Evolutionary conservation across 1,140 invertebrate genomes (phyloP).

Genomic region (Lepidotrigona ventralis): DNA sequence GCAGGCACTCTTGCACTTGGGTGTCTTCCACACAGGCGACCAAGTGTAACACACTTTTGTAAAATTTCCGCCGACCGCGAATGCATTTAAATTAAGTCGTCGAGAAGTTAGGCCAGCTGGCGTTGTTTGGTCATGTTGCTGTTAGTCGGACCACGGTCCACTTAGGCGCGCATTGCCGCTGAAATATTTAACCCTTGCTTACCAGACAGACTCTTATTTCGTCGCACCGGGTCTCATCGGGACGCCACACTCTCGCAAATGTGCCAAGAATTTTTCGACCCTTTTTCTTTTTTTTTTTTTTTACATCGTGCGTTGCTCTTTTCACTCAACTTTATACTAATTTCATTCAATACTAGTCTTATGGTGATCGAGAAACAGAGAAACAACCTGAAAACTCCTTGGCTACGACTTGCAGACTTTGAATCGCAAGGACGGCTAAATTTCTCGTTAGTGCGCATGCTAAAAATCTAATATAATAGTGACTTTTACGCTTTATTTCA

Average conservation of each 20-base stretch:
- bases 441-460: too few species aligned
- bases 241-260: background rate
- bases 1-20: background rate
- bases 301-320: background rate
- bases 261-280: background rate
- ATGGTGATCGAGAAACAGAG: too few species aligned
- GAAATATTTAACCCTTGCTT: slow-evolving; percentile 32
- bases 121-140: slow-evolving; percentile 2
- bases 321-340: background rate
- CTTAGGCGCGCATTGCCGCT: background rate
- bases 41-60: background rate
- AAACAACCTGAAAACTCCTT: too few species aligned
- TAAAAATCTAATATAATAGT: too few species aligned
- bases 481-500: too few species aligned
- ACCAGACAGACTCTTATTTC: background rate
- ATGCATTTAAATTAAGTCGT: slow-evolving; percentile 37
- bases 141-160: background rate
- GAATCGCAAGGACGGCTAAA: too few species aligned
- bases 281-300: too few species aligned
- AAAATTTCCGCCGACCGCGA: background rate
- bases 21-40: background rate
- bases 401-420: too few species aligned
- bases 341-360: background rate
- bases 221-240: background rate
- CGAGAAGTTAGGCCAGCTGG: background rate